Evolutionary conservation across 1,140 invertebrate species (phyloP), one percentile per base, ranked within the genome.

Genomic region (Aphis craccivora): DNA sequence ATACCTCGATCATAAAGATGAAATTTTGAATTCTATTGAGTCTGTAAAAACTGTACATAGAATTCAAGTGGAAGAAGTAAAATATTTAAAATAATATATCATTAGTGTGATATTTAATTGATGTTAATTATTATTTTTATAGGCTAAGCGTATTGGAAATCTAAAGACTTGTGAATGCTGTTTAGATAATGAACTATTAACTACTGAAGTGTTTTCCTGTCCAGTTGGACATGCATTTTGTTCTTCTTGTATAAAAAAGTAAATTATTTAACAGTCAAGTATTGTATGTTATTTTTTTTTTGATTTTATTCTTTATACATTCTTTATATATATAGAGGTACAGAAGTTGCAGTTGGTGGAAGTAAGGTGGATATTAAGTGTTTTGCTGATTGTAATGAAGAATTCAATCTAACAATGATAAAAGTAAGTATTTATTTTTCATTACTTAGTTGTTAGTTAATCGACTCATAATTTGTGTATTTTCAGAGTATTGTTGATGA

Each of bases 121-220:
- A 30, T 51, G 14, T 51, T 51, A 20, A 51, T 30, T 90, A 48
- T 92, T 92, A 23, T 92, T 1, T 83, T 92, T 5, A 83, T 51
- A 92, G 90, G 90, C 90, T 25, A 92, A 83, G 48, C 83, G 67
- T 83, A 20, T 35, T 92, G 90, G 90, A 1, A 11, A 83, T 6
- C 25, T 92, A 37, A 23, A 30, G 5, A 92, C 90, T 30, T 92
- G 90, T 8, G 20, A 23, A 37, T 81, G 40, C 51, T 92, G 90
- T 92, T 92, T 83, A 14, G 35, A 83, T 81, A 45, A 92, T 51
- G 90, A 83, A 48, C n/a, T 92, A 37, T 83, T 92, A 83, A 25
- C 4, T 8, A 83, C n/a, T 51, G 90, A 92, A 83, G 76, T 83
- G 40, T 25, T 37, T 48, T 55, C 48, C 0, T 92, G 90, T 83